Conservation (phyloP, 2,888 invertebrate genomes). For the Junonia oenone region DNA sequence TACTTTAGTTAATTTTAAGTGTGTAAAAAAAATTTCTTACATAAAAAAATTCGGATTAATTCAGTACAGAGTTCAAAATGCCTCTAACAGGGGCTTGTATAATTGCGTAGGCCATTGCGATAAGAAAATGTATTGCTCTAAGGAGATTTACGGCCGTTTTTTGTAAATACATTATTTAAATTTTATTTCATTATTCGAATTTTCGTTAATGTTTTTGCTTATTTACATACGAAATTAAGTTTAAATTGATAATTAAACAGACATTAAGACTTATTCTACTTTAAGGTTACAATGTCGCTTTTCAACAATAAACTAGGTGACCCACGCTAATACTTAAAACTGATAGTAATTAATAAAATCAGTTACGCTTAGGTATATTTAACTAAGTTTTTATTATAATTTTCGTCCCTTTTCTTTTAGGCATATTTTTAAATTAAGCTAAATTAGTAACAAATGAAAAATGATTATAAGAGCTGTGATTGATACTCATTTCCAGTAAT, state of each 20-base stretch:
- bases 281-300: no score
- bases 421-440: no score
- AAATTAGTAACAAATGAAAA: no score
- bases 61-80: conserved; percentile 8
- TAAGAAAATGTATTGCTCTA: conserved; percentile 25
- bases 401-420: no score
- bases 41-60: conserved; percentile 10
- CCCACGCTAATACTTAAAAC: no score
- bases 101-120: conserved; percentile 27
- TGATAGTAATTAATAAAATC: no score
- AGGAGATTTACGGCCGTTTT: conserved; percentile 12
- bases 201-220: conserved; percentile 11
- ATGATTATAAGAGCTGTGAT: no score
- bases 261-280: no score
- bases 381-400: no score
- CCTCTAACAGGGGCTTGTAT: conserved; percentile 23
- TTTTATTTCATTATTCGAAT: conserved; percentile 21
- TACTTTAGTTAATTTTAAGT: neutral
- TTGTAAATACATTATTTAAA: conserved; percentile 18
- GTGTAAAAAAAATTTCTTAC: conserved; percentile 1
- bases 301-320: no score
- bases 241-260: neutral
- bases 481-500: no score
- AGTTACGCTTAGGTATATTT: no score
- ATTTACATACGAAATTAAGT: conserved; percentile 8